These are phyloP conservation scores for Hemibagrus guttatus DNA, from an alignment of 2,797 vertebrate genomes.

Conservation along the genomic window DNA sequence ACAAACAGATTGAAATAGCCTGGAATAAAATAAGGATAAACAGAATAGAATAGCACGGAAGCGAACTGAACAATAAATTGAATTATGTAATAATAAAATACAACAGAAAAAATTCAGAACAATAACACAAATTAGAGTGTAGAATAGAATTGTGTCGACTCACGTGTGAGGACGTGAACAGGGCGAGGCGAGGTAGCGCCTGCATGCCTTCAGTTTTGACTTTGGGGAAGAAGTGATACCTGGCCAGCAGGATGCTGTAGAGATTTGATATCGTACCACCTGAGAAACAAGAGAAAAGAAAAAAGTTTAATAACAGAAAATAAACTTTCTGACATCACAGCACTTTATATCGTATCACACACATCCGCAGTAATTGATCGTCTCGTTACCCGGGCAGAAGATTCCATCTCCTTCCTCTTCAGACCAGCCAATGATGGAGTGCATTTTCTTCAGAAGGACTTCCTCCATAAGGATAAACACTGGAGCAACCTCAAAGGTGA, in stretches of 20 bases:
- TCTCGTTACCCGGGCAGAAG: conserved; percentile 72
- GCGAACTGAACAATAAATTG: not conserved
- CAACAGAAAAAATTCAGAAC: not conserved
- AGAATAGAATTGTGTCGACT: conserved; percentile 43
- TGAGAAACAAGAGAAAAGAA: conserved; percentile 33
- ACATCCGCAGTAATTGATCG: not conserved
- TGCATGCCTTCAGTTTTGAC: conserved; percentile 75
- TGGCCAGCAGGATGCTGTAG: conserved; percentile 72
- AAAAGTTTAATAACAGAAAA: not conserved
- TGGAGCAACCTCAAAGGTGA: conserved; percentile 76
- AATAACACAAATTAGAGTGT: too few species aligned
- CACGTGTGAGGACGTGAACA: conserved; percentile 79
- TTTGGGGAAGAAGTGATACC: conserved; percentile 73
- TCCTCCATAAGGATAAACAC: conserved; percentile 75
- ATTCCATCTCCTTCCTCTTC: conserved; percentile 70
- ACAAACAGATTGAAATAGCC: not conserved
- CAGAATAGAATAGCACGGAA: not conserved
- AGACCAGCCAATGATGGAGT: conserved; percentile 70
- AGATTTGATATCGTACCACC: conserved; percentile 78
- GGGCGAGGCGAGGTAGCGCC: conserved; percentile 64
- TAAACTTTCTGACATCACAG: not conserved
- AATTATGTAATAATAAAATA: too few species aligned
- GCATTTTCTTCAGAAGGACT: conserved; percentile 77
- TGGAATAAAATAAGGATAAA: not conserved
- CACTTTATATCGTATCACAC: not conserved